Evolutionary conservation across 2,797 vertebrate species (phyloP).

Genomic region (Leucoraja ocellata): DNA sequence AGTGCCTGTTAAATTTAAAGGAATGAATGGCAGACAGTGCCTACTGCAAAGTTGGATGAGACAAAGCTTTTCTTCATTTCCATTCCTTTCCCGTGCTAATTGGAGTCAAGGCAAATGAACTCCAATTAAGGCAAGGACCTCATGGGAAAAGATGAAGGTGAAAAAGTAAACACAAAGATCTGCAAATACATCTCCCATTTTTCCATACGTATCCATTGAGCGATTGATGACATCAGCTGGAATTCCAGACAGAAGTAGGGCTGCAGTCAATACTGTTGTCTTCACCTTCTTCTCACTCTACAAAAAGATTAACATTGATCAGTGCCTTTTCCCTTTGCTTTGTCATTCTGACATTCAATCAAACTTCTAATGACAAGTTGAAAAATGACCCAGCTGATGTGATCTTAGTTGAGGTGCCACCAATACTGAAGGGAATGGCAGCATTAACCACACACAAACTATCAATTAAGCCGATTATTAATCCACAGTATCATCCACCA

Average conservation of each 20-base stretch:
- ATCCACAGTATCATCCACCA: not conserved
- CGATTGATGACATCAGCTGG: constrained; percentile 90
- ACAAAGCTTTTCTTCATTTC: not conserved
- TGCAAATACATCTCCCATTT: constrained; percentile 93
- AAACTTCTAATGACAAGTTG: not conserved
- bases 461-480: not conserved
- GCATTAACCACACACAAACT: not conserved
- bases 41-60: not conserved
- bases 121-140: constrained; percentile 68
- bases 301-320: constrained; percentile 9
- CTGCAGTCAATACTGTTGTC: constrained; percentile 84
- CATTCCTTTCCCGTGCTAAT: constrained; percentile 38
- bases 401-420: not conserved
- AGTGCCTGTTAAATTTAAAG: not conserved
- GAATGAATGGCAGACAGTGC: not conserved
- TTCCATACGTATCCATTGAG: constrained; percentile 93
- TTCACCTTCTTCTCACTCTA: constrained; percentile 85
- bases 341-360: not conserved
- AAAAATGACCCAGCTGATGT: not conserved
- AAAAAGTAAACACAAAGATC: constrained; percentile 97
- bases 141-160: constrained; percentile 84
- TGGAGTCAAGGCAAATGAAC: constrained; percentile 61
- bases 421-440: not conserved
- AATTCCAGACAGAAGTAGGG: constrained; percentile 86
- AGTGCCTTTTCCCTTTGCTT: not conserved